These are phyloP conservation scores for Seriola aureovittata DNA, from an alignment of 2,113 vertebrate genomes.

Conservation along the genomic window DNA sequence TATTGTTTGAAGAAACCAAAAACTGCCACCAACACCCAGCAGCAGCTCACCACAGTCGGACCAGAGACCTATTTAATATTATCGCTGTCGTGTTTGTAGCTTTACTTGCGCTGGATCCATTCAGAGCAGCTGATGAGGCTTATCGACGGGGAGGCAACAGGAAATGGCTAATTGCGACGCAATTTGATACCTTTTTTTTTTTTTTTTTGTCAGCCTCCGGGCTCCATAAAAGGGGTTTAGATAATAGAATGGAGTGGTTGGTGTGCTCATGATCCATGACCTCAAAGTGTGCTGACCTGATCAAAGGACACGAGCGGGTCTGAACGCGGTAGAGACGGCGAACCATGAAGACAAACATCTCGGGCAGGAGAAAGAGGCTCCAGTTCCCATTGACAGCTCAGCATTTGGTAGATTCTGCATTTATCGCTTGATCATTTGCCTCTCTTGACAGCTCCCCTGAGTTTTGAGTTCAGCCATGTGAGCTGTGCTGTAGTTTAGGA, in stretches of 20 bases:
- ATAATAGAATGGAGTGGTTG: conserved; percentile 46
- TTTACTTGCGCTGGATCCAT: conserved; percentile 15
- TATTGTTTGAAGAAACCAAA: conserved; percentile 51
- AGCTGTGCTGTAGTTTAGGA: conserved; percentile 32
- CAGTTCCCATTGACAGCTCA: conserved; percentile 43
- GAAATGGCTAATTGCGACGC: conserved; percentile 57
- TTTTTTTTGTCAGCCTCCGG: conserved; percentile 3
- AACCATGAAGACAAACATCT: conserved; percentile 71
- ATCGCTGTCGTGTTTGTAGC: conserved; percentile 21
- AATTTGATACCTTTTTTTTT: conserved; percentile 44
- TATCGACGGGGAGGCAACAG: conserved; percentile 45
- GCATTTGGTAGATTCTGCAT: conserved; percentile 50
- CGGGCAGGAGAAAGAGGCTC: conserved; percentile 39
- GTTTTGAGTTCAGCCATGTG: conserved; percentile 65
- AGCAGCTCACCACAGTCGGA: background rate
- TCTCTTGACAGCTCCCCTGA: conserved; percentile 66
- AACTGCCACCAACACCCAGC: background rate
- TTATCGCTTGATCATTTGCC: conserved; percentile 76
- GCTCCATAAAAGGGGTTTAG: conserved; percentile 39
- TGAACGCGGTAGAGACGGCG: conserved; percentile 40
- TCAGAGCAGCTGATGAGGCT: conserved; percentile 56
- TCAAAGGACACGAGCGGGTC: conserved; percentile 62
- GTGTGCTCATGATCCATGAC: conserved; percentile 59
- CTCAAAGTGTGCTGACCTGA: conserved; percentile 69
- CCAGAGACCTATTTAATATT: background rate